Base-by-base conservation (phyloP, 2,113 vertebrate genomes). In the Indicator indicator region DNA sequence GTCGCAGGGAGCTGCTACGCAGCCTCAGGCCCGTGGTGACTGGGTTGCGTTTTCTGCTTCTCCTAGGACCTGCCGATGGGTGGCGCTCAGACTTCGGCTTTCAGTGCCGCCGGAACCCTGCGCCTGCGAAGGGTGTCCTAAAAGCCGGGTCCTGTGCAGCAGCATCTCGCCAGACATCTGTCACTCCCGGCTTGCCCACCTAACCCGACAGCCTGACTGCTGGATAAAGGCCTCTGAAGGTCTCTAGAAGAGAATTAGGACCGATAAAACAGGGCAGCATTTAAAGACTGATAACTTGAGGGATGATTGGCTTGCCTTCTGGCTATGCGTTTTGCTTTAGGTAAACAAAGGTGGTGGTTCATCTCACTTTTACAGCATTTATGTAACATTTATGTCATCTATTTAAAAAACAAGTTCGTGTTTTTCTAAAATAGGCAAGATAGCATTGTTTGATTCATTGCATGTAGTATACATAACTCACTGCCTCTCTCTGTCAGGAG, bases 141-240 rank as follows among this genome's bases (percentile, higher is more conserved):
- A 4, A 1, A 7, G 20, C 2, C 9, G 20, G 3, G 6, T 4
- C 1, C 2, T 3, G 0, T 7, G 1, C 2, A 1, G 2, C 10
- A 4, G 3, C 12, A 0, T 1, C 11, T 21, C 3, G 20, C 4
- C 9, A 3, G 24, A 0, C 7, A 0, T 5, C 10, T 54, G 11
- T 9, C 4, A 2, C 17, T 12, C 17, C 24, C 7, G 46, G 28
- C 28, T 3, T 13, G 33, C 9, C 18, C 4, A 6, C 23, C 30
- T 2, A 1, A 52, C 23, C 6, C 36, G 5, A 0, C 13, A 30
- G 62, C 56, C 50, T 11, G 26, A 0, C 21, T 11, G 19, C 18
- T 12, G 13, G 9, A 2, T 8, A 2, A 3, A 12, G 26, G 50
- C 23, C 24, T 6, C 42, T 0, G n/a, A 3, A 44, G 42, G 48